Percentiles rank a stretch among this genome's conserved stretches.
phyloP scores from a whole-genome alignment of 1,140 invertebrate species.

The Caenorhabditis brenneri region DNA sequence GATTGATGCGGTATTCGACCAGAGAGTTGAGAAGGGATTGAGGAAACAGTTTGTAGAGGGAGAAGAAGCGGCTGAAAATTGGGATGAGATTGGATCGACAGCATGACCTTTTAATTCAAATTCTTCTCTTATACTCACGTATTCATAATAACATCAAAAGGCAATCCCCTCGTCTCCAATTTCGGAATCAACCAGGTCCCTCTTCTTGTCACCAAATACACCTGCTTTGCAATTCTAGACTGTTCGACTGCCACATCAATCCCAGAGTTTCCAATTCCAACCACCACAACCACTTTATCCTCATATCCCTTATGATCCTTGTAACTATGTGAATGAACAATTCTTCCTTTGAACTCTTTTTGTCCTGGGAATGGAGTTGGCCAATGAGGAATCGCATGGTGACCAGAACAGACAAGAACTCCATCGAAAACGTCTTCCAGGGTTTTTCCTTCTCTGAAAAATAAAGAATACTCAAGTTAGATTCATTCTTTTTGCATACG shows the following conservation, averaged over 20 bases:
- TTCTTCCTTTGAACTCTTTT: conserved; percentile 72
- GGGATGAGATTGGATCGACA: not conserved
- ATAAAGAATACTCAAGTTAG: conserved; percentile 31
- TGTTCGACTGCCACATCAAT: conserved; percentile 74
- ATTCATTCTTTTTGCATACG: too few species aligned
- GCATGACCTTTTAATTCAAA: not conserved
- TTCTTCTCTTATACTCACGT: not conserved
- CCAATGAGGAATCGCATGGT: conserved; percentile 68
- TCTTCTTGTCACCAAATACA: conserved; percentile 70
- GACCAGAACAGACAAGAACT: conserved; percentile 67
- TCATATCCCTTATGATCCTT: conserved; percentile 69
- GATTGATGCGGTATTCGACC: not conserved
- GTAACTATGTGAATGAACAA: conserved; percentile 73
- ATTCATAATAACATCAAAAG: conserved; percentile 64
- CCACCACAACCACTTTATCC: conserved; percentile 71
- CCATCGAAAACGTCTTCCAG: conserved; percentile 71
- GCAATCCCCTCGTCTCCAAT: conserved; percentile 68
- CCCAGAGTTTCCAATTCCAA: conserved; percentile 75
- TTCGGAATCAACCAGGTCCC: conserved; percentile 72
- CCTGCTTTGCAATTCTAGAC: conserved; percentile 71
- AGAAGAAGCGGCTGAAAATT: conserved; percentile 18
- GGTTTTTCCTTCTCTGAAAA: conserved; percentile 51
- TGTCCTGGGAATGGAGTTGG: conserved; percentile 65
- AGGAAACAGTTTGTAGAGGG: not conserved
- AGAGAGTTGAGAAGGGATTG: not conserved